These are phyloP conservation scores for Danaus melanippus DNA, from an alignment of 1,140 invertebrate genomes.

Conservation along the genomic window DNA sequence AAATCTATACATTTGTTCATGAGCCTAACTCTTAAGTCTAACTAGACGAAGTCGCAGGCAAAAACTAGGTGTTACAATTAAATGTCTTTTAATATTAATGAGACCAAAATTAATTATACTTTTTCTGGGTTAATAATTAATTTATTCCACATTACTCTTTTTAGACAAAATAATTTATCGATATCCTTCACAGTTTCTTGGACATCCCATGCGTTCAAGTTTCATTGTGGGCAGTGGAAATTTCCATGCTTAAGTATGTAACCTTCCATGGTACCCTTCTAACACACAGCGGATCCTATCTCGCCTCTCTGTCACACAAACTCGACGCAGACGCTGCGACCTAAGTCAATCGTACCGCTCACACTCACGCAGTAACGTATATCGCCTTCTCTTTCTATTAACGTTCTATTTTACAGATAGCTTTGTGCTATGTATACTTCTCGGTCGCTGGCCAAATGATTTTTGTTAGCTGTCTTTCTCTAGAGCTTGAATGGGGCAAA, in stretches of 20 bases:
- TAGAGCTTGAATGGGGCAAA: conserved; percentile 68
- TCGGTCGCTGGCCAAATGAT: conserved; percentile 68
- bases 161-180: conserved; percentile 18
- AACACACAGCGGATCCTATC: conserved; percentile 32
- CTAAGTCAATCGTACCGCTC: conserved; percentile 45
- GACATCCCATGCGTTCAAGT: conserved; percentile 51
- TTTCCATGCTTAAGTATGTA: conserved; percentile 67
- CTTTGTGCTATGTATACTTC: conserved; percentile 71
- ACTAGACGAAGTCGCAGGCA: no score
- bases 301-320: conserved; percentile 39
- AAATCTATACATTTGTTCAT: no score
- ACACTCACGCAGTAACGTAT: conserved; percentile 28
- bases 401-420: conserved; percentile 71
- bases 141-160: no score
- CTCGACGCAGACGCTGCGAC: conserved; percentile 66
- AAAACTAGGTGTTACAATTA: no score
- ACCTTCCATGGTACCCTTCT: conserved; percentile 44
- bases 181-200: conserved; percentile 15
- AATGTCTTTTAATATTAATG: no score
- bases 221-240: conserved; percentile 70
- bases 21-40: no score
- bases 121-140: no score
- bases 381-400: conserved; percentile 48
- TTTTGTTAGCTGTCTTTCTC: conserved; percentile 70
- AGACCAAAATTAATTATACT: no score